Conservation (phyloP, 2,888 invertebrate genomes). For the Nezara viridula region DNA sequence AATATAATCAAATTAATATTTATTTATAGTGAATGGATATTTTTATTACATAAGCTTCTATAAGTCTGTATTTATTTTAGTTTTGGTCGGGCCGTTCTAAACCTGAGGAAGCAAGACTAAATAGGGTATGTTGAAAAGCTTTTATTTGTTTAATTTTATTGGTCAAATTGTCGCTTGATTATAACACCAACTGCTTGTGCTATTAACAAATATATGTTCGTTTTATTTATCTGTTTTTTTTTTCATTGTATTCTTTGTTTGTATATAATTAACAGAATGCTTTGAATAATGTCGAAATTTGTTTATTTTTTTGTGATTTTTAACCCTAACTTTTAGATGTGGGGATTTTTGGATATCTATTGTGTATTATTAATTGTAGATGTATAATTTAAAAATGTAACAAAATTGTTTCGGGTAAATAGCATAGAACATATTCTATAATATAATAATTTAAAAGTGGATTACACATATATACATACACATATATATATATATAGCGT, state of each 20-base stretch:
- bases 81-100: constrained; percentile 56
- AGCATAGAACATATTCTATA: too few species aligned
- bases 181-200: constrained; percentile 27
- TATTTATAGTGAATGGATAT: constrained; percentile 20
- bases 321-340: neutral
- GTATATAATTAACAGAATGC: neutral
- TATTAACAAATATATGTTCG: constrained; percentile 7
- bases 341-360: neutral
- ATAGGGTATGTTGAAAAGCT: constrained; percentile 52
- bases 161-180: constrained; percentile 36
- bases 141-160: constrained; percentile 36
- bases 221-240: neutral
- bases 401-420: neutral
- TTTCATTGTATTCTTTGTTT: neutral
- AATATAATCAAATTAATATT: constrained; percentile 1
- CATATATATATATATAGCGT: too few species aligned
- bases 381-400: neutral
- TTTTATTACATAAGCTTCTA: constrained; percentile 26
- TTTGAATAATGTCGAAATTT: neutral
- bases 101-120: constrained; percentile 56
- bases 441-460: too few species aligned
- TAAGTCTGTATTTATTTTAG: constrained; percentile 56
- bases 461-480: too few species aligned
- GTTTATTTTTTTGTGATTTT: neutral
- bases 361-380: neutral